Evolutionary conservation across 1,140 invertebrate species (phyloP).

Genomic region (Zaprionus ornatus): DNA sequence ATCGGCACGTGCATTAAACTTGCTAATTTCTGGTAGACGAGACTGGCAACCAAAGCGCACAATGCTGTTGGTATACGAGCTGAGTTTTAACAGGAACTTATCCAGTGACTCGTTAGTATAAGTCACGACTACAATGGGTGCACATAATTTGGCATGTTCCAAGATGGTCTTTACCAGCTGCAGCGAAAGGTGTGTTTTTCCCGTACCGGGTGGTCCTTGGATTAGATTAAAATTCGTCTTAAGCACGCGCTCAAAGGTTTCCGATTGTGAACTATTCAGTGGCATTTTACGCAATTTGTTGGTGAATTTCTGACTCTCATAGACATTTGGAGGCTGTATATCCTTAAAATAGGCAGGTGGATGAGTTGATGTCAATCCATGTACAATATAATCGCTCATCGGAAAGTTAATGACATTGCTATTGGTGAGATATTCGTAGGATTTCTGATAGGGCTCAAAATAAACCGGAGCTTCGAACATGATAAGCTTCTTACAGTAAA

Average conservation of each 20-base stretch:
- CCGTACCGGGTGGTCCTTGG: constrained; percentile 93
- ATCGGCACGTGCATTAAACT: constrained; percentile 57
- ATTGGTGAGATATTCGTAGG: constrained; percentile 86
- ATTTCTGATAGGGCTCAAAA: constrained; percentile 88
- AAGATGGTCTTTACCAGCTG: constrained; percentile 87
- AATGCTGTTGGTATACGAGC: constrained; percentile 85
- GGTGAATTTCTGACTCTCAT: constrained; percentile 30
- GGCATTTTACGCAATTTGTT: constrained; percentile 32
- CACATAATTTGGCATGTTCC: constrained; percentile 79
- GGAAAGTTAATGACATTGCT: constrained; percentile 85
- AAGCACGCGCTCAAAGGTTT: constrained; percentile 86
- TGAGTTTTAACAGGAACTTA: constrained; percentile 91
- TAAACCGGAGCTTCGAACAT: constrained; percentile 89
- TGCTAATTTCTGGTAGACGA: constrained; percentile 42
- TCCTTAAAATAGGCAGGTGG: constrained; percentile 46
- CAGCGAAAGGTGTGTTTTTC: constrained; percentile 91
- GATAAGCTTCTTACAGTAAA: constrained; percentile 83
- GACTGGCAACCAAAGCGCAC: constrained; percentile 90
- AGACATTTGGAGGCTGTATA: constrained; percentile 23
- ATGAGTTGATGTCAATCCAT: constrained; percentile 12
- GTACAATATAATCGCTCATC: constrained; percentile 87
- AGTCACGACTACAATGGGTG: constrained; percentile 91
- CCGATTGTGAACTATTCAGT: constrained; percentile 84
- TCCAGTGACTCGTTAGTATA: constrained; percentile 95
- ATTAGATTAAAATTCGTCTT: constrained; percentile 85